phyloP scores from a whole-genome alignment of 2,888 invertebrate genomes.

The Ganaspis brasiliensis region DNA sequence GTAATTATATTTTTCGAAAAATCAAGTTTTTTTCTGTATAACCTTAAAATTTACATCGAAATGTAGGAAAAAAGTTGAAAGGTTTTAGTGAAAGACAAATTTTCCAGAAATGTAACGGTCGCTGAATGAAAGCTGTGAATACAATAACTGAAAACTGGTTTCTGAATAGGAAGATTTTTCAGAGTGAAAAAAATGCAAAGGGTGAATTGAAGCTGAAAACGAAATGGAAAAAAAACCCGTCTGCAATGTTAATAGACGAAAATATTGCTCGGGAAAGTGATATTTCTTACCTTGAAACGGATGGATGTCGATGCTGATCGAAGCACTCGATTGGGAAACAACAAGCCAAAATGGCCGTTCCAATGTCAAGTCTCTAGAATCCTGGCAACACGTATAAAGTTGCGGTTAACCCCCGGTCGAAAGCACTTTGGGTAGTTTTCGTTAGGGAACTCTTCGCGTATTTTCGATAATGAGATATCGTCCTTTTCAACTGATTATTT shows the following conservation, averaged over 20 bases:
- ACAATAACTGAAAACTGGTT: slow-evolving; percentile 9
- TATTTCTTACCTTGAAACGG: slow-evolving; percentile 74
- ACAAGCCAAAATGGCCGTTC: slow-evolving; percentile 82
- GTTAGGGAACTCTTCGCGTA: slow-evolving; percentile 27
- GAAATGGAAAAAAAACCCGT: background rate
- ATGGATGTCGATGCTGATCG: slow-evolving; percentile 76
- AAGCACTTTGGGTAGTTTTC: slow-evolving; percentile 26
- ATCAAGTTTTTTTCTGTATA: background rate
- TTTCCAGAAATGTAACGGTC: slow-evolving; percentile 14
- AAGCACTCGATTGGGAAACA: slow-evolving; percentile 76
- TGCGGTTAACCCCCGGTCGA: slow-evolving; percentile 9
- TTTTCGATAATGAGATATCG: slow-evolving; percentile 63
- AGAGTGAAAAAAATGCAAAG: background rate
- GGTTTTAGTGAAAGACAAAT: too few relatives aligned
- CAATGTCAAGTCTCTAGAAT: slow-evolving; percentile 73
- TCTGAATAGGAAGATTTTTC: slow-evolving; percentile 7
- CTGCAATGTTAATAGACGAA: background rate
- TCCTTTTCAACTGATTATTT: slow-evolving; percentile 65
- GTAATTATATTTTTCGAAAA: background rate
- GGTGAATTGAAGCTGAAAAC: background rate
- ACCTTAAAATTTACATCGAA: background rate
- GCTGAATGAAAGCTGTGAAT: background rate
- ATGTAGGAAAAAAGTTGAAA: background rate
- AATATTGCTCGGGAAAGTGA: slow-evolving; percentile 15
- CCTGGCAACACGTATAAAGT: slow-evolving; percentile 28